Evolutionary conservation across 2,113 vertebrate genomes (phyloP).

Genomic region (Limanda limanda): DNA sequence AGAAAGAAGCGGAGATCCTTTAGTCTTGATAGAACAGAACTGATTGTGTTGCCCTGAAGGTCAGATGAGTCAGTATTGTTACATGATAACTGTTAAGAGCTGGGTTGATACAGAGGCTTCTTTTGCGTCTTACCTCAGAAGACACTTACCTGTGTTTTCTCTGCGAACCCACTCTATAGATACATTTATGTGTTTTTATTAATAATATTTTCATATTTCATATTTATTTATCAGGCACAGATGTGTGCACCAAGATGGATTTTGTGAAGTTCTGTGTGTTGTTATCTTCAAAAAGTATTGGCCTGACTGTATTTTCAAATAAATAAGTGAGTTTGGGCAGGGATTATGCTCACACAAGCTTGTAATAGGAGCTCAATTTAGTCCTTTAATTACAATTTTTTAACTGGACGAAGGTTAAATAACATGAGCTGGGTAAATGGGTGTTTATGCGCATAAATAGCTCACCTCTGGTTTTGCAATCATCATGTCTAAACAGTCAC

Average conservation of each 20-base stretch:
- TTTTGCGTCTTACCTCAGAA: not conserved
- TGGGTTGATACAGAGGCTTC: too few species aligned
- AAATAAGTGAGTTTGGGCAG: too few species aligned
- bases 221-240: too few species aligned
- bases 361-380: too few species aligned
- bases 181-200: not conserved
- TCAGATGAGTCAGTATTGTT: not conserved
- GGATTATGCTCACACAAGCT: too few species aligned
- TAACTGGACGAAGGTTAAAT: not conserved
- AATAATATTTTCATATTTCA: too few species aligned
- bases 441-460: not conserved
- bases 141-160: not conserved
- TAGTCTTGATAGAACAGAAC: not conserved
- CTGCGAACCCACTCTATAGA: not conserved
- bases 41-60: not conserved
- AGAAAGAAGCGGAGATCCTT: not conserved
- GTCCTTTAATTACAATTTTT: not conserved
- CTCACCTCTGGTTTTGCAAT: not conserved
- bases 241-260: too few species aligned
- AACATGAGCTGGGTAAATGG: not conserved
- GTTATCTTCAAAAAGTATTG: too few species aligned
- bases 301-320: too few species aligned
- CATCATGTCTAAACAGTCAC: not conserved
- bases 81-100: too few species aligned
- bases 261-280: too few species aligned